These are phyloP conservation scores for Meleagris gallopavo DNA, from an alignment of 2,113 vertebrate genomes.

Conservation along the genomic window DNA sequence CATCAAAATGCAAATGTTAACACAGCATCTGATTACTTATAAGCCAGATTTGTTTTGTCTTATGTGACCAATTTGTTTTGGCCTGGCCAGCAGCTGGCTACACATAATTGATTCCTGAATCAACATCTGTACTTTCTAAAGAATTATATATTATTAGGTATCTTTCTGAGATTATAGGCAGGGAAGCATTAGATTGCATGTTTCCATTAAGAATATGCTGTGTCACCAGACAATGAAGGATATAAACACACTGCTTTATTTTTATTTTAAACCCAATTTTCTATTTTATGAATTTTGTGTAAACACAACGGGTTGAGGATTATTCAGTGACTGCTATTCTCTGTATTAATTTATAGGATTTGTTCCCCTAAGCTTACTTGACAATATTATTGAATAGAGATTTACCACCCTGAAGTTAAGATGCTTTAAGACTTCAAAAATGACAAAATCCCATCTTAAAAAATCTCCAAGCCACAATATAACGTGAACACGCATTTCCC, in stretches of 20 bases:
- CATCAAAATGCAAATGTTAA: constrained; percentile 33
- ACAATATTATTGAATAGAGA: constrained; percentile 4
- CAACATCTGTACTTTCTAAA: background rate
- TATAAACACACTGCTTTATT: background rate
- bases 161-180: background rate
- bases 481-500: background rate
- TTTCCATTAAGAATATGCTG: background rate
- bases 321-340: constrained; percentile 19
- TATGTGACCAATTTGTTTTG: background rate
- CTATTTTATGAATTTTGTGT: background rate
- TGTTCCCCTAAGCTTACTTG: constrained; percentile 49
- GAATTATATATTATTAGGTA: background rate
- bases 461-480: background rate
- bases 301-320: constrained; percentile 11
- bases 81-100: background rate
- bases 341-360: constrained; percentile 34
- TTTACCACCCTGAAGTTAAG: constrained; percentile 39
- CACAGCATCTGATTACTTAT: constrained; percentile 24
- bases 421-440: constrained; percentile 32
- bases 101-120: background rate
- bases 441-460: constrained; percentile 29
- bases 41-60: background rate
- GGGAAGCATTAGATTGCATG: background rate
- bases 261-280: background rate
- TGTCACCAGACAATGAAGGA: background rate